A percentile compares a stretch with the other conserved stretches of the same genome.
These are phyloP conservation scores for Picathartes gymnocephalus DNA, from an alignment of 2,113 vertebrate genomes.

Conservation along the genomic window DNA sequence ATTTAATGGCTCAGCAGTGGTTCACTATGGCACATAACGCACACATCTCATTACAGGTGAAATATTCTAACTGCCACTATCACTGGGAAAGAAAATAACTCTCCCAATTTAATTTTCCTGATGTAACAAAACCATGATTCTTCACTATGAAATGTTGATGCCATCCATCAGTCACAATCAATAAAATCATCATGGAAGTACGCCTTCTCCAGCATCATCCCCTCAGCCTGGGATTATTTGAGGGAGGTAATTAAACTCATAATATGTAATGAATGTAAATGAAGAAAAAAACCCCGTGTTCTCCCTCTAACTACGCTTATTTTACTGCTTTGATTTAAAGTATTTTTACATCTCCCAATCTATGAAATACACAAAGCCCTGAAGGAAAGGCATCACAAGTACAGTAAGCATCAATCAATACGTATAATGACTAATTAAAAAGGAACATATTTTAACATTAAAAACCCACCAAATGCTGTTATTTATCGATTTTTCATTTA, in stretches of 20 bases:
- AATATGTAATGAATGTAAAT: conserved; percentile 84
- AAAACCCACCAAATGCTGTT: conserved; percentile 52
- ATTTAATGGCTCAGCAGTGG: conserved; percentile 99
- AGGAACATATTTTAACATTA: conserved; percentile 66
- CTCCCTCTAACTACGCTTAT: conserved; percentile 74
- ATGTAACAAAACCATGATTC: conserved; percentile 89
- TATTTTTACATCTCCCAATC: conserved; percentile 68
- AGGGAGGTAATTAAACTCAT: conserved; percentile 83
- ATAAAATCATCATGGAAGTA: conserved; percentile 81
- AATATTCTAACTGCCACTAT: conserved; percentile 94
- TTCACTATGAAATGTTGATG: conserved; percentile 87
- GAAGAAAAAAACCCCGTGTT: conserved; percentile 75
- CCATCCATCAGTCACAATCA: conserved; percentile 88
- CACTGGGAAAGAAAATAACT: conserved; percentile 88
- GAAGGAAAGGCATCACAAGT: conserved; percentile 56
- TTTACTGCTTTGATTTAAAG: conserved; percentile 76
- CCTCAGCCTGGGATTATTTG: conserved; percentile 75
- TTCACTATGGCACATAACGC: conserved; percentile 93
- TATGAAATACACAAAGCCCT: conserved; percentile 63
- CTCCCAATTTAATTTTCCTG: conserved; percentile 90
- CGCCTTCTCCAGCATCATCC: conserved; percentile 72
- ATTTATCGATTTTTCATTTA: conserved; percentile 57
- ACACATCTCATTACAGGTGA: conserved; percentile 94
- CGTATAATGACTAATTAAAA: conserved; percentile 69
- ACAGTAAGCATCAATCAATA: conserved; percentile 66